These are phyloP conservation scores for Patiria miniata DNA, from an alignment of 35 echinoderm and acorn worm genomes.

Conservation along the genomic window DNA sequence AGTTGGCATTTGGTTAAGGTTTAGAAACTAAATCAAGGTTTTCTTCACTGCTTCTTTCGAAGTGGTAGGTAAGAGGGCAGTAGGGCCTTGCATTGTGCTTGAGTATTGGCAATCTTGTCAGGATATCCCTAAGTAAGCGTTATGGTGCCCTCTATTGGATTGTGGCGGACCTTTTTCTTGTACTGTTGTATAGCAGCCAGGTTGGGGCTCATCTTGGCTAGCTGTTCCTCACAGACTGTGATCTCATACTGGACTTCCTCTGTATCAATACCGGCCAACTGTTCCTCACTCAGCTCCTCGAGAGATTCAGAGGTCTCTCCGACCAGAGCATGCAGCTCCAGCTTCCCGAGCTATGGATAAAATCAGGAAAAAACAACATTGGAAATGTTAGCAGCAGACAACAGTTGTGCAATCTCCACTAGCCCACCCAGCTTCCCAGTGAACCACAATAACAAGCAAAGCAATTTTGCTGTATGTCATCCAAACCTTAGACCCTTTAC, in stretches of 20 bases:
- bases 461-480: too few relatives aligned
- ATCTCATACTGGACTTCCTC: slow-evolving; percentile 91
- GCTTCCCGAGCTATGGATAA: slow-evolving; percentile 68
- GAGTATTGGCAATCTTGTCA: too few relatives aligned
- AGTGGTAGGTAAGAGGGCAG: too few relatives aligned
- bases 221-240: slow-evolving; percentile 80
- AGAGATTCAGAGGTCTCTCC: slow-evolving; percentile 77
- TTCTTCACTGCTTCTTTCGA: too few relatives aligned
- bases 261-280: slow-evolving; percentile 45
- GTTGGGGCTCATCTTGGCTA: slow-evolving; percentile 92
- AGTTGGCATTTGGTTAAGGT: too few relatives aligned
- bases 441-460: background rate
- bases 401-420: background rate
- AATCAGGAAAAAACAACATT: background rate
- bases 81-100: too few relatives aligned
- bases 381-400: background rate
- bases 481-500: too few relatives aligned
- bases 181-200: slow-evolving; percentile 94
- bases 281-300: slow-evolving; percentile 53
- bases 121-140: too few relatives aligned
- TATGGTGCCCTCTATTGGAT: too few relatives aligned
- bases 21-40: too few relatives aligned
- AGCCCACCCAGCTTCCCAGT: background rate
- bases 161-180: slow-evolving; percentile 87
- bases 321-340: slow-evolving; percentile 71